Evolutionary conservation across 2,888 invertebrate species (phyloP).

Genomic region (Callinectes sapidus): DNA sequence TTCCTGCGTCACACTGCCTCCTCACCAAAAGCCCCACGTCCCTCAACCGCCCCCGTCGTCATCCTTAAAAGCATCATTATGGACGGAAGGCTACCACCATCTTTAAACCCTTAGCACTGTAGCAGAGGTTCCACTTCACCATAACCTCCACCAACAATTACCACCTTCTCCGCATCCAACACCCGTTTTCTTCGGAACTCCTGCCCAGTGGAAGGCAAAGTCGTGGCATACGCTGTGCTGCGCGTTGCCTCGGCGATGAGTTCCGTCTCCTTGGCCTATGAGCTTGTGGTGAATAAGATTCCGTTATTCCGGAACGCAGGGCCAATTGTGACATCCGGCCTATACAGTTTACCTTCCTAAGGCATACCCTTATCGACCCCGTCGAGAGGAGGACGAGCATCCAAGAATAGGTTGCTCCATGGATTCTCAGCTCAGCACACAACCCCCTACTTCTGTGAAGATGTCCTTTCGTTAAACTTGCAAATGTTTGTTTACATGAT

Average conservation of each 20-base stretch:
- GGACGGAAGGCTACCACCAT: neutral
- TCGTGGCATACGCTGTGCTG: neutral
- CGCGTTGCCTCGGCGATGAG: neutral
- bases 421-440: neutral
- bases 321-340: neutral
- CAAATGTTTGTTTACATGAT: neutral
- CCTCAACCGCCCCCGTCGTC: neutral
- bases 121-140: neutral
- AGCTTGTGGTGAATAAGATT: neutral
- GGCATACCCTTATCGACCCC: neutral
- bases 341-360: neutral
- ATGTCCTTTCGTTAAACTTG: neutral
- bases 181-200: constrained; percentile 27
- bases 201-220: constrained; percentile 17
- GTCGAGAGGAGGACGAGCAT: neutral
- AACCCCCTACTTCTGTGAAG: neutral
- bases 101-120: neutral
- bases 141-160: constrained; percentile 23
- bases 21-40: neutral
- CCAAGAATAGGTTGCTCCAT: neutral
- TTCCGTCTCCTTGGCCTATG: neutral
- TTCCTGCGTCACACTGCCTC: neutral
- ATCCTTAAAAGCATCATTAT: neutral
- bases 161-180: neutral
- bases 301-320: neutral